phyloP scores from a whole-genome alignment of 2,888 invertebrate species.

The Chrysolina haemoptera region DNA sequence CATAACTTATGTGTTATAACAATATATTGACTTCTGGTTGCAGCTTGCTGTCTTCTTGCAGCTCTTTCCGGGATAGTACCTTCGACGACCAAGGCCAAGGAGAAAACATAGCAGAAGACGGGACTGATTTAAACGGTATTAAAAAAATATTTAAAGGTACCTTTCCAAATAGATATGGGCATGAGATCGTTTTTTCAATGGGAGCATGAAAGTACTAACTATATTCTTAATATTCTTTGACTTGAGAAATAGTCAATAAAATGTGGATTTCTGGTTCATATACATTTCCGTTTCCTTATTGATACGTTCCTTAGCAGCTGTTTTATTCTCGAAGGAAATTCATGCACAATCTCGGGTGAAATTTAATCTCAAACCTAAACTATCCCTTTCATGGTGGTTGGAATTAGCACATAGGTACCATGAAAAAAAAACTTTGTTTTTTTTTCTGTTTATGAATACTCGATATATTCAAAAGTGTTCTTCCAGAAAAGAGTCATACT shows the following conservation, averaged over 20 bases:
- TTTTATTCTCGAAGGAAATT: too few species aligned
- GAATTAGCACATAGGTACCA: not conserved
- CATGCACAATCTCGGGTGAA: too few species aligned
- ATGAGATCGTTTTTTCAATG: constrained; percentile 40
- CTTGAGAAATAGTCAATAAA: not conserved
- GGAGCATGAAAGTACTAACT: constrained; percentile 45
- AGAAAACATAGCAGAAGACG: constrained; percentile 72
- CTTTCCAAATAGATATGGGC: constrained; percentile 42
- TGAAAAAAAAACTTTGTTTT: not conserved
- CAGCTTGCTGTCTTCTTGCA: constrained; percentile 86
- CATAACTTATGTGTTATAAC: constrained; percentile 25
- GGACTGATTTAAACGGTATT: constrained; percentile 72
- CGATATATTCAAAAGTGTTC: too few species aligned
- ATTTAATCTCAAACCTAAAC: too few species aligned
- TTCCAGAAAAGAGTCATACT: too few species aligned
- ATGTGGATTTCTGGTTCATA: not conserved
- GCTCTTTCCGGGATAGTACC: constrained; percentile 89
- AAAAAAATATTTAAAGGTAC: constrained; percentile 68
- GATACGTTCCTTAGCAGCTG: not conserved
- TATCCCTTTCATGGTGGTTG: not conserved
- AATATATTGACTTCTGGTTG: constrained; percentile 60
- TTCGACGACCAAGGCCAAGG: constrained; percentile 78
- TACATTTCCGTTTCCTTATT: not conserved
- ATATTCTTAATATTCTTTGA: not conserved
- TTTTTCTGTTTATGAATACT: not conserved